Percentiles rank a stretch among this genome's conserved stretches.
Evolutionary conservation across 2,888 invertebrate species (phyloP).

Genomic region (Cyaniris semiargus): DNA sequence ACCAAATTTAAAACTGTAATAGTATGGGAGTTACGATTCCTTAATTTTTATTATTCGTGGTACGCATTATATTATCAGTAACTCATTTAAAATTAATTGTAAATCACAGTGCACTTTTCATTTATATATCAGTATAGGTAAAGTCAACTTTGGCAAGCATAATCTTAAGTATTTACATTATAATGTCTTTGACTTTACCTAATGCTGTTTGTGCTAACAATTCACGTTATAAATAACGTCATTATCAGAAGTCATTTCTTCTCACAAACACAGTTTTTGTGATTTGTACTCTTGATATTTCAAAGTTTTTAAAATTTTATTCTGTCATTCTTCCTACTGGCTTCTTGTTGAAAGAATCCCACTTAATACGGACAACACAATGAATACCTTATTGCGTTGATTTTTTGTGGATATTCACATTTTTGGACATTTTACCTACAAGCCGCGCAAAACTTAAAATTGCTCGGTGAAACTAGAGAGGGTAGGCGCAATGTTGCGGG

Average conservation of each 20-base stretch:
- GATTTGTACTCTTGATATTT: not conserved
- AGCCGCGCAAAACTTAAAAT: no score
- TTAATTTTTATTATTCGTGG: no score
- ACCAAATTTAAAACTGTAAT: no score
- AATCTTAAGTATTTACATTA: not conserved
- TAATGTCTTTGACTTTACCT: not conserved
- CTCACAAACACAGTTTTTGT: not conserved
- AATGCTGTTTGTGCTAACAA: constrained; percentile 7
- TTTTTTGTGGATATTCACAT: not conserved
- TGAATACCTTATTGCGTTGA: not conserved
- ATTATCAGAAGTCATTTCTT: constrained; percentile 1
- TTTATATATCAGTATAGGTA: not conserved
- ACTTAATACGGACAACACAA: not conserved
- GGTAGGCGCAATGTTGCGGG: no score
- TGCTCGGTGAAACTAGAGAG: no score
- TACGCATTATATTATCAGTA: not conserved
- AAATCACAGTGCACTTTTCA: not conserved
- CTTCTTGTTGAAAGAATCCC: not conserved
- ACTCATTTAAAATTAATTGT: not conserved
- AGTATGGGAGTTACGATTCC: no score
- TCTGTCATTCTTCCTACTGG: not conserved
- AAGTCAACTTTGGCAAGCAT: not conserved
- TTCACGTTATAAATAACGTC: constrained; percentile 3
- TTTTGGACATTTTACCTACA: no score
- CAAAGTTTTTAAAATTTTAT: not conserved